Evolutionary conservation across 2,113 vertebrate genomes (phyloP).

Genomic region (Leucoraja erinaceus): DNA sequence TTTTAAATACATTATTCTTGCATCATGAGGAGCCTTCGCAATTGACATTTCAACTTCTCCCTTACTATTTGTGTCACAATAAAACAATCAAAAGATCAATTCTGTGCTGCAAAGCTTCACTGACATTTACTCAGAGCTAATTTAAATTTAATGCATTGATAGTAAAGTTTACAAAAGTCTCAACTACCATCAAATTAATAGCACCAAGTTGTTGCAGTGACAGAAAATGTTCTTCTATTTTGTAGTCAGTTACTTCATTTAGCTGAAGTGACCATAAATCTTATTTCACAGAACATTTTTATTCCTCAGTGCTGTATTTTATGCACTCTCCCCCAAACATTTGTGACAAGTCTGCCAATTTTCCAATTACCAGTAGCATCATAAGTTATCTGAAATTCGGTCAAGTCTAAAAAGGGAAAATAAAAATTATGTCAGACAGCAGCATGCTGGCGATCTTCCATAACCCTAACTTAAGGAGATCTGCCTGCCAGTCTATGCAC

Average conservation of each 20-base stretch:
- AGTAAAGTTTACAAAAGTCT: slow-evolving; percentile 49
- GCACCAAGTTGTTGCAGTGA: slow-evolving; percentile 60
- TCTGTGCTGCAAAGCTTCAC: background rate
- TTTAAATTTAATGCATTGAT: background rate
- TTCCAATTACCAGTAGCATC: slow-evolving; percentile 85
- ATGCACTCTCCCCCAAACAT: slow-evolving; percentile 76
- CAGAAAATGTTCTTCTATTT: slow-evolving; percentile 64
- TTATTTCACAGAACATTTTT: slow-evolving; percentile 61
- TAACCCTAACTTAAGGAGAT: slow-evolving; percentile 53
- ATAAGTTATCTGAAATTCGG: slow-evolving; percentile 82
- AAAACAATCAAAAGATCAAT: background rate
- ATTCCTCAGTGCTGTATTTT: slow-evolving; percentile 62
- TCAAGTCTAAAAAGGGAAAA: slow-evolving; percentile 81
- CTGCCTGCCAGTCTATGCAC: slow-evolving; percentile 56
- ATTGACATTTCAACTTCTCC: background rate
- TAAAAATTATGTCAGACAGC: slow-evolving; percentile 59
- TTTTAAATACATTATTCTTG: slow-evolving; percentile 27
- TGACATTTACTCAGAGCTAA: background rate
- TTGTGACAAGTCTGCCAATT: slow-evolving; percentile 90
- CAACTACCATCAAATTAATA: slow-evolving; percentile 55
- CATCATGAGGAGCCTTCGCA: background rate
- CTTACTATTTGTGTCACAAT: background rate
- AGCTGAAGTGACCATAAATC: slow-evolving; percentile 73
- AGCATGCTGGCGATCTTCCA: slow-evolving; percentile 71
- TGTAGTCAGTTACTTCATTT: slow-evolving; percentile 63